Conservation (phyloP, 2,113 vertebrate species). For the Toxotes chatareus region DNA sequence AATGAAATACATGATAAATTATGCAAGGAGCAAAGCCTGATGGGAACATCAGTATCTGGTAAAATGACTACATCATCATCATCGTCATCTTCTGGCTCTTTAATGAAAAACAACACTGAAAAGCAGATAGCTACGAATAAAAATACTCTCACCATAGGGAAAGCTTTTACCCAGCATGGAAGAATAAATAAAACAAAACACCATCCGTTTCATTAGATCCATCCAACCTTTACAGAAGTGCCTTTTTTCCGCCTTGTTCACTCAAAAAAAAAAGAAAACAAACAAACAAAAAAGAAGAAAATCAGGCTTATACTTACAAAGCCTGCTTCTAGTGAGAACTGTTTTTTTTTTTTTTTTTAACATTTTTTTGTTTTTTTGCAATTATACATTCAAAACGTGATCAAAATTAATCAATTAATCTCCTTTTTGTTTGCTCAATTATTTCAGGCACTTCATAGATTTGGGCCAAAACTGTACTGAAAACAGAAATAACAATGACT, state of each 20-base stretch:
- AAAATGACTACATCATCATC: constrained; percentile 33
- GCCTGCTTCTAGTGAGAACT: constrained; percentile 23
- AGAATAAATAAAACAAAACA: constrained; percentile 79
- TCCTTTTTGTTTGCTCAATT: constrained; percentile 40
- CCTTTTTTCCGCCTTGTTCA: constrained; percentile 56
- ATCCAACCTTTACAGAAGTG: constrained; percentile 71
- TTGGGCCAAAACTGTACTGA: constrained; percentile 51
- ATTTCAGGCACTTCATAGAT: constrained; percentile 75
- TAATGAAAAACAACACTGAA: constrained; percentile 65
- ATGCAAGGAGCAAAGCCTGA: constrained; percentile 42
- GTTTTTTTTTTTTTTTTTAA: no score
- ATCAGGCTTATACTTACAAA: neutral
- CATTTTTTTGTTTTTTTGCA: constrained; percentile 16
- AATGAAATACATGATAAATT: constrained; percentile 42
- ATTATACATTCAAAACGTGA: constrained; percentile 73
- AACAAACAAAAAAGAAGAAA: neutral
- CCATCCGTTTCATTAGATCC: constrained; percentile 65
- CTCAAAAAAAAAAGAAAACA: neutral
- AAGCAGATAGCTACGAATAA: constrained; percentile 67
- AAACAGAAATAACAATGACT: constrained; percentile 20
- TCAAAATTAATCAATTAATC: constrained; percentile 47
- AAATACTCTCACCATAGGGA: constrained; percentile 83
- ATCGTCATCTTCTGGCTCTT: constrained; percentile 62
- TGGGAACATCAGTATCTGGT: constrained; percentile 6
- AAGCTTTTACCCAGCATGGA: constrained; percentile 79